These are phyloP conservation scores for Edolisoma coerulescens DNA, from an alignment of 2,113 vertebrate species.

Conservation along the genomic window DNA sequence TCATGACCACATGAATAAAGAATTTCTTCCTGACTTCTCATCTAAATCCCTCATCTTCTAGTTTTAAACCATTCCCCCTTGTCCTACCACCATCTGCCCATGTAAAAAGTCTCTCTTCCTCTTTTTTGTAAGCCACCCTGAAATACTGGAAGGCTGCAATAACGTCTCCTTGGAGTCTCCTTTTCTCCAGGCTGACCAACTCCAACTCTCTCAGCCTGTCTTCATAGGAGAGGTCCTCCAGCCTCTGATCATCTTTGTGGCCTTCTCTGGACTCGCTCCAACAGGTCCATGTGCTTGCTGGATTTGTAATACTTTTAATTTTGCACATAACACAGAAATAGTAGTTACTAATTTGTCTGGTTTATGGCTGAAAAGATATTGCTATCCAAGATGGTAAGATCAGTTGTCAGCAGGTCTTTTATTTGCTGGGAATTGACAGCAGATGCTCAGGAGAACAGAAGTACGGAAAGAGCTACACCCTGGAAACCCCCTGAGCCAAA, in stretches of 20 bases:
- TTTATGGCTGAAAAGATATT: background rate
- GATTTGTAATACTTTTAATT: background rate
- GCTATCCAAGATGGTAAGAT: too few relatives aligned
- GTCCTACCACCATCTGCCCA: background rate
- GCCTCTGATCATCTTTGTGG: too few relatives aligned
- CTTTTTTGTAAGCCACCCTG: background rate
- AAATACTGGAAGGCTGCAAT: background rate
- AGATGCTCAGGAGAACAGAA: background rate
- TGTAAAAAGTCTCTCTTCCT: background rate
- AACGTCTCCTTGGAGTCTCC: background rate
- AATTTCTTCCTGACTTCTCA: background rate
- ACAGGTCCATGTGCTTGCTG: background rate
- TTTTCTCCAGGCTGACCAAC: background rate
- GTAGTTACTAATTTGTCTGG: background rate
- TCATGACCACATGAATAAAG: background rate
- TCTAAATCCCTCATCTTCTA: background rate
- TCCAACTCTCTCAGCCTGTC: background rate
- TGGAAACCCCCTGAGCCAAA: background rate
- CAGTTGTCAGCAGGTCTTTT: background rate
- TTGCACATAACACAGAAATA: background rate
- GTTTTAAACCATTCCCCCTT: background rate
- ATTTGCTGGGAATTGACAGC: background rate
- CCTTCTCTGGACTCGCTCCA: accelerated
- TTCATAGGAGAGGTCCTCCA: background rate
- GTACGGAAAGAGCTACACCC: background rate